Percentiles rank a stretch among this genome's conserved stretches.
phyloP scores from a whole-genome alignment of 2,888 invertebrate genomes.

The Diachrysia chrysitis region DNA sequence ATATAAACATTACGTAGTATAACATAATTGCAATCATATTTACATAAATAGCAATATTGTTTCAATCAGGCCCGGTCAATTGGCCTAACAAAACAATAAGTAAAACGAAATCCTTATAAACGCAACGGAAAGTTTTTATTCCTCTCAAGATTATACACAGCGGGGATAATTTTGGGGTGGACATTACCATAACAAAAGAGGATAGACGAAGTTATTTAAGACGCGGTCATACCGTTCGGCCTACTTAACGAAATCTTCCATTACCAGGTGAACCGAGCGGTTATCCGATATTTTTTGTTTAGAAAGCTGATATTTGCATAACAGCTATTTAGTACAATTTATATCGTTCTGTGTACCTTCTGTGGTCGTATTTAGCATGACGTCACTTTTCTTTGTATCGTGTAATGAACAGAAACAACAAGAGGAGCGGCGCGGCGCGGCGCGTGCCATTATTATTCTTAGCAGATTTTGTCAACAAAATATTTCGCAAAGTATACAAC shows the following conservation, averaged over 20 bases:
- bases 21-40: conserved; percentile 30
- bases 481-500: conserved; percentile 38
- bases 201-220: conserved; percentile 84
- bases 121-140: conserved; percentile 69
- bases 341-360: conserved; percentile 55
- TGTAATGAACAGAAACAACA: background rate
- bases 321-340: conserved; percentile 73
- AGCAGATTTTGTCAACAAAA: conserved; percentile 18
- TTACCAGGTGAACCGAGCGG: conserved; percentile 76
- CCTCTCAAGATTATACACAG: conserved; percentile 75
- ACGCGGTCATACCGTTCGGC: conserved; percentile 64
- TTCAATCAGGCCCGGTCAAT: conserved; percentile 39
- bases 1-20: conserved; percentile 28
- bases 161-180: conserved; percentile 78
- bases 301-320: conserved; percentile 65
- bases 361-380: conserved; percentile 50
- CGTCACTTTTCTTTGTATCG: background rate
- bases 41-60: conserved; percentile 43
- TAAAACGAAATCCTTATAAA: conserved; percentile 47
- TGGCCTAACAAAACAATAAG: conserved; percentile 33
- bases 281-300: conserved; percentile 71
- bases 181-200: conserved; percentile 86
- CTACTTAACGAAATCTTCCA: conserved; percentile 71
- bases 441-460: conserved; percentile 6
- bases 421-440: background rate